Base-by-base conservation (phyloP, 2,797 vertebrate species). In the Florisuga fusca region DNA sequence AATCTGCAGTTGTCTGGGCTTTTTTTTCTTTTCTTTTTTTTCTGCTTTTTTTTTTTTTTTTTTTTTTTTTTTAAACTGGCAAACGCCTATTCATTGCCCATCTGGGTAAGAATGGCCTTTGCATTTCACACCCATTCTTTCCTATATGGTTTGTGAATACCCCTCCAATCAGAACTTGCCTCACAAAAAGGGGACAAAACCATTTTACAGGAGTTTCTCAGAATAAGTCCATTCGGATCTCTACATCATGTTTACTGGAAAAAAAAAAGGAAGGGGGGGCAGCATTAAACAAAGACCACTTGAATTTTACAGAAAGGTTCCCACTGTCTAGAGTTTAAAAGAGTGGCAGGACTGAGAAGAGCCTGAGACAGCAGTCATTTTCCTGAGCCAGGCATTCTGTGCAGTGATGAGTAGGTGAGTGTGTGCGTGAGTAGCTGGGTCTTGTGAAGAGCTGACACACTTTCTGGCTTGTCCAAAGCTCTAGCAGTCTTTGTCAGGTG, bases 61-160 rank as follows among this genome's bases (percentile, higher is more conserved):
- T 69, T 86, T 86, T 85, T 80, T 93, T 93, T 92, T 94, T 91
- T 82, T 95, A 5, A 97, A 96, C 96, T 90, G 96, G 95, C 93
- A 93, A 97, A 96, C 91, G 91, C 91, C 97, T 97, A 98, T 98
- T 98, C 97, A 98, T 87, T 97, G 96, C 97, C 97, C 97, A 97
- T 97, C 97, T 97, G 96, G 87, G 95, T 97, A 93, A 98, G 97
- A 98, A 98, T 97, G 82, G 97, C 94, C 93, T 97, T 94, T 97
- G 96, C 97, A 96, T 97, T 98, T 98, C 97, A 98, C 97, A 97
- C 86, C 96, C 85, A 97, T 97, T 98, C 97, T 97, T 98, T 97
- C 97, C 95, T 98, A 96, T 97, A 91, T 97, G 87, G 95, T 97
- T 95, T 95, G 84, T 98, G 97, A 98, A 98, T 98, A 95, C 95